These are phyloP conservation scores for Drosophila villosipedis DNA, from an alignment of 2,888 invertebrate genomes.

Conservation along the genomic window DNA sequence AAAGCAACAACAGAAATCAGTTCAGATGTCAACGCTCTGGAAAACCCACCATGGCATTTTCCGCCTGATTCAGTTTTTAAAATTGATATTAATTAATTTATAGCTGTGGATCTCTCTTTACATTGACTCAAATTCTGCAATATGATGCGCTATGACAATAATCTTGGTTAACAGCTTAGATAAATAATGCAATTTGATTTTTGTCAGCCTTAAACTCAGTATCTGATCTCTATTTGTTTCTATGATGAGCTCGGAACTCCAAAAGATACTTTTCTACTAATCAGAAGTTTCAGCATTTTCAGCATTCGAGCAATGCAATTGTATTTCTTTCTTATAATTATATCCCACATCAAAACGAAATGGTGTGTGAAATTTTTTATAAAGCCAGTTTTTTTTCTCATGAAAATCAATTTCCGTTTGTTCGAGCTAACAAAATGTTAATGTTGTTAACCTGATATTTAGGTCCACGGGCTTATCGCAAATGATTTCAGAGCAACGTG, in stretches of 20 bases:
- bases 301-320: not conserved
- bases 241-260: not conserved
- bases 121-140: conserved; percentile 9
- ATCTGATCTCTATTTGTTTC: not conserved
- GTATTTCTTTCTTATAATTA: not conserved
- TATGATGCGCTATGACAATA: conserved; percentile 11
- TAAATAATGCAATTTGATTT: conserved; percentile 32
- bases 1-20: conserved; percentile 26
- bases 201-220: not conserved
- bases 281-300: not conserved
- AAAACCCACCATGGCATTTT: conserved; percentile 17
- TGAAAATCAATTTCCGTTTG: conserved; percentile 61
- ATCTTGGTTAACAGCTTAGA: conserved; percentile 29
- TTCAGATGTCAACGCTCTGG: conserved; percentile 21
- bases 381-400: conserved; percentile 59
- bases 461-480: conserved; percentile 54
- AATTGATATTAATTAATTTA: conserved; percentile 58
- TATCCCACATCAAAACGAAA: not conserved
- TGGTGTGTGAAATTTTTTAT: not conserved
- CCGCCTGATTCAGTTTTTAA: conserved; percentile 23
- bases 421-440: conserved; percentile 10
- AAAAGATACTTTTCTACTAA: not conserved
- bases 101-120: conserved; percentile 3
- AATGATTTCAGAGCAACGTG: conserved; percentile 41
- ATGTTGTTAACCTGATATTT: conserved; percentile 73